phyloP scores from a whole-genome alignment of 1,140 invertebrate genomes.

The Oryzaephilus surinamensis region DNA sequence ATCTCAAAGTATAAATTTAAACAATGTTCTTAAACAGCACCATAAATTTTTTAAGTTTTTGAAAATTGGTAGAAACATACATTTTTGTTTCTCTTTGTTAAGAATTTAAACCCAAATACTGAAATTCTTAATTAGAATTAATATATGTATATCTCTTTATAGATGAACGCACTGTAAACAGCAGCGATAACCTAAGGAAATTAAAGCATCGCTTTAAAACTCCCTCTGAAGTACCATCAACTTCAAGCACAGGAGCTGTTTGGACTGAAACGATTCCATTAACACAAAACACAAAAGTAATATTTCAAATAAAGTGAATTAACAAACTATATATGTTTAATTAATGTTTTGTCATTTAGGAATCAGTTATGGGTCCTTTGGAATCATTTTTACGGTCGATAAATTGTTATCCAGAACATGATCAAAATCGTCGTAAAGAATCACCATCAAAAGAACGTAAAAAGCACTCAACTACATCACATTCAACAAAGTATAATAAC shows the following conservation, averaged over 20 bases:
- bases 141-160: no score
- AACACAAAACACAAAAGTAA: conserved; percentile 22
- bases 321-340: no score
- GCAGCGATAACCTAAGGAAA: conserved; percentile 1
- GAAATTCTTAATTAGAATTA: no score
- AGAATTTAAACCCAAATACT: no score
- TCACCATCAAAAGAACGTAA: conserved; percentile 14
- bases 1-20: no score
- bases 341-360: conserved; percentile 12
- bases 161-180: conserved; percentile 5
- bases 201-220: conserved; percentile 6
- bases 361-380: conserved; percentile 30
- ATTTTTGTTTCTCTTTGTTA: not conserved
- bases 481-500: not conserved
- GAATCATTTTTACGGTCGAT: conserved; percentile 32
- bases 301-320: no score
- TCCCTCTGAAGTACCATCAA: not conserved
- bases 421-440: conserved; percentile 26
- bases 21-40: no score
- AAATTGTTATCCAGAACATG: conserved; percentile 32
- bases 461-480: not conserved
- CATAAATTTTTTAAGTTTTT: no score
- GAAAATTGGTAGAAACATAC: no score
- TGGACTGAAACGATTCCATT: conserved; percentile 28
- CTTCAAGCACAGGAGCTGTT: not conserved